Evolutionary conservation across 2,888 invertebrate genomes (phyloP).

Genomic region (Agrypnus murinus): DNA sequence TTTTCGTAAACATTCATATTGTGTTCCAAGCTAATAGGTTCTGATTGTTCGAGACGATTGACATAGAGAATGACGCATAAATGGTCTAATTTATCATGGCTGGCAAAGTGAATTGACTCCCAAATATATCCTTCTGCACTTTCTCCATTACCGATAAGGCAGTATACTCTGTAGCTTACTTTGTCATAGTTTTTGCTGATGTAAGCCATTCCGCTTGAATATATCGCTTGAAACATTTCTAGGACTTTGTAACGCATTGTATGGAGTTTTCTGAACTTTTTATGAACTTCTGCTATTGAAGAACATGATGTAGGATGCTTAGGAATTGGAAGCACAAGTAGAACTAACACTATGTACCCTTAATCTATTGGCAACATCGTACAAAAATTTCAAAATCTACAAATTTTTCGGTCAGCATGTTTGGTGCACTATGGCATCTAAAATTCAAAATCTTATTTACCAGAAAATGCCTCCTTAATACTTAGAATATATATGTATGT

Average conservation of each 20-base stretch:
- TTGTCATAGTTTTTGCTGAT: slow-evolving; percentile 92
- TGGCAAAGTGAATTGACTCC: slow-evolving; percentile 97
- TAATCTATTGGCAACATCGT: slow-evolving; percentile 78
- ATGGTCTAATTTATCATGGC: slow-evolving; percentile 96
- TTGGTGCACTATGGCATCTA: too few species aligned
- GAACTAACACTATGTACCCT: slow-evolving; percentile 77
- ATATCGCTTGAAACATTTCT: slow-evolving; percentile 93
- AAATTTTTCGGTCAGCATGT: slow-evolving; percentile 56
- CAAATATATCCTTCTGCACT: slow-evolving; percentile 98
- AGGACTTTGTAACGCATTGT: slow-evolving; percentile 96
- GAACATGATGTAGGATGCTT: slow-evolving; percentile 99
- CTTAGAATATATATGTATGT: too few species aligned
- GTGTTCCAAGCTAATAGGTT: slow-evolving; percentile 95
- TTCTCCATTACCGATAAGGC: slow-evolving; percentile 98
- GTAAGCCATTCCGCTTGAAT: slow-evolving; percentile 99
- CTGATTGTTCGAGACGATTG: slow-evolving; percentile 98
- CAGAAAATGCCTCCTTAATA: too few species aligned
- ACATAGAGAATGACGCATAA: slow-evolving; percentile 97
- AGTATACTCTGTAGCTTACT: slow-evolving; percentile 93
- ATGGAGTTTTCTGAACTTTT: slow-evolving; percentile 98
- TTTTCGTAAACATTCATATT: slow-evolving; percentile 90
- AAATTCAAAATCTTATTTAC: too few species aligned
- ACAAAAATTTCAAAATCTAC: slow-evolving; percentile 62
- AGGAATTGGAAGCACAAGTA: slow-evolving; percentile 79
- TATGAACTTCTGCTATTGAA: slow-evolving; percentile 98